Percentiles rank a stretch among this genome's conserved stretches.
phyloP scores from a whole-genome alignment of 2,797 vertebrate genomes.

The Gymnodraco acuticeps region DNA sequence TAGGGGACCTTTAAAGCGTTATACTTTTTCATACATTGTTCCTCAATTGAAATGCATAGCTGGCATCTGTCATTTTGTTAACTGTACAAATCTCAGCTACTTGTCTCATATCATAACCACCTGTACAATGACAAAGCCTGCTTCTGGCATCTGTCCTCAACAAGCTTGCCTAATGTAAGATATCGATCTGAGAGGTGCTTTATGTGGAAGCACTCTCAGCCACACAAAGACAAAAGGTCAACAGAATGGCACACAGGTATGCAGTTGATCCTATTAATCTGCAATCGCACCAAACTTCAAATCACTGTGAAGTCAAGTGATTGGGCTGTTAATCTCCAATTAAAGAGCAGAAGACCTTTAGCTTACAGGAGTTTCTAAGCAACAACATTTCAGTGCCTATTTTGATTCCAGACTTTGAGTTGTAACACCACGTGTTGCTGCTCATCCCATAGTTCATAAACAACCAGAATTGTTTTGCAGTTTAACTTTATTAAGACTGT shows the following conservation, averaged over 20 bases:
- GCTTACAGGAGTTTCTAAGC: conserved; percentile 57
- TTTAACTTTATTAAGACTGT: neutral
- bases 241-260: conserved; percentile 32
- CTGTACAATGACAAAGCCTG: neutral
- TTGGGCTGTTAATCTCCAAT: conserved; percentile 36
- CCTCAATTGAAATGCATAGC: neutral
- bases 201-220: conserved; percentile 29
- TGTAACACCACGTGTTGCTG: conserved; percentile 48
- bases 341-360: conserved; percentile 51
- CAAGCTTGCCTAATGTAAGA: conserved; percentile 21
- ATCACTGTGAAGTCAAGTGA: conserved; percentile 31
- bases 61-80: conserved; percentile 1
- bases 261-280: conserved; percentile 57
- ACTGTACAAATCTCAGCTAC: neutral
- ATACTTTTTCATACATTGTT: neutral
- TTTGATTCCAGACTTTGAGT: conserved; percentile 37
- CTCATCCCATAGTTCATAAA: conserved; percentile 43
- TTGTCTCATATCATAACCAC: neutral
- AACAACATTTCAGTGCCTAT: conserved; percentile 47
- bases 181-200: conserved; percentile 56
- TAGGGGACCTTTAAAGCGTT: neutral
- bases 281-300: conserved; percentile 30
- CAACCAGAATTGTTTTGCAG: conserved; percentile 11
- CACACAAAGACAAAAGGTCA: conserved; percentile 59
- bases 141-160: conserved; percentile 4